Percentiles rank a stretch among this genome's conserved stretches.
These are phyloP conservation scores for Philantomba maxwellii DNA, from an alignment of 2,113 vertebrate species.

Conservation along the genomic window DNA sequence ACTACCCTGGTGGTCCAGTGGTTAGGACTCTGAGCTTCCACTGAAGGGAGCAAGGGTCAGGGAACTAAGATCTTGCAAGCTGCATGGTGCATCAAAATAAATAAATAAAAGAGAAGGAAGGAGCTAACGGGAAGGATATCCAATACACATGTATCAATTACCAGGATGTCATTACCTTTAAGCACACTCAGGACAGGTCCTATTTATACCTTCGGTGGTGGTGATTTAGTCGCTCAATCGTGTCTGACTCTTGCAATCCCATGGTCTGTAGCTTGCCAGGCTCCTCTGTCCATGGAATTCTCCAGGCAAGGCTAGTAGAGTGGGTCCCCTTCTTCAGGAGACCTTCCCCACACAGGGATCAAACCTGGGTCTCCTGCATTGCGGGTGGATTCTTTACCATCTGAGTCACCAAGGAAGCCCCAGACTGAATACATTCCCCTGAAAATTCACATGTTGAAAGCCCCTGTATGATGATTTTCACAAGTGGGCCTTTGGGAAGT, in stretches of 20 bases:
- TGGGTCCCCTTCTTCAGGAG: background rate
- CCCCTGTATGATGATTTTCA: background rate
- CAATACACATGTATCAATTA: background rate
- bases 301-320: background rate
- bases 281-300: background rate
- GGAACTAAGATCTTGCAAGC: background rate
- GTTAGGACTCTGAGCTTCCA: background rate
- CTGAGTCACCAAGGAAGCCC: background rate
- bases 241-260: background rate
- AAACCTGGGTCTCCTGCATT: background rate
- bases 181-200: background rate
- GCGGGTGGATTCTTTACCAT: background rate
- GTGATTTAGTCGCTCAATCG: fast-evolving
- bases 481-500: background rate
- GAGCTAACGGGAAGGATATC: background rate
- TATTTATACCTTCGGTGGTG: background rate
- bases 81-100: background rate
- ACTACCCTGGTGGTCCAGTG: background rate
- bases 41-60: background rate
- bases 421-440: background rate
- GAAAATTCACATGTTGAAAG: background rate
- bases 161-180: background rate
- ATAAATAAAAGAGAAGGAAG: background rate
- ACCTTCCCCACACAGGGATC: background rate
- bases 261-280: background rate